These are phyloP conservation scores for Macrophya alboannulata DNA, from an alignment of 2,888 invertebrate genomes.

Conservation along the genomic window DNA sequence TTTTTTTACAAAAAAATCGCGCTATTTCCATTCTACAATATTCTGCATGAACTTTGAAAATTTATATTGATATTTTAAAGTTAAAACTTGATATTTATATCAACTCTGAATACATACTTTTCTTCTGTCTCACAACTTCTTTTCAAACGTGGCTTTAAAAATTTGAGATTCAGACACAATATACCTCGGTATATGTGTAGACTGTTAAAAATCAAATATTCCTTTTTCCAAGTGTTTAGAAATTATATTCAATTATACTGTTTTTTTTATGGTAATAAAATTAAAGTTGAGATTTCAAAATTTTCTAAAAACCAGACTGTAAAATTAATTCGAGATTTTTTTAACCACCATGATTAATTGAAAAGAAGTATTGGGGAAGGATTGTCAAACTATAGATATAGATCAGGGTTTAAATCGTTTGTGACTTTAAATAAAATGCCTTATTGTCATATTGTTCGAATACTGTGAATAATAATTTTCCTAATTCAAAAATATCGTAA, in stretches of 20 bases:
- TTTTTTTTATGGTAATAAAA: background rate
- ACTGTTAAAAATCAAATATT: background rate
- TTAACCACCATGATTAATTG: background rate
- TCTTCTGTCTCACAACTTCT: background rate
- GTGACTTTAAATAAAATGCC: background rate
- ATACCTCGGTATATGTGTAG: slow-evolving; percentile 15
- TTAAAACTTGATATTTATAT: no score
- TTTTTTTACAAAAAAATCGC: background rate
- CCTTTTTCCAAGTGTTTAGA: background rate
- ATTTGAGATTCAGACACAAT: background rate
- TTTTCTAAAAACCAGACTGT: background rate
- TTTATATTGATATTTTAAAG: background rate
- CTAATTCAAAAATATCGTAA: background rate
- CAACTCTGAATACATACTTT: background rate
- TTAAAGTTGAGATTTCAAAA: background rate
- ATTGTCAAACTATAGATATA: background rate
- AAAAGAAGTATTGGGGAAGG: background rate
- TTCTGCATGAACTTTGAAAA: background rate
- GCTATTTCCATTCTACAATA: background rate
- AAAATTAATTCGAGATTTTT: background rate
- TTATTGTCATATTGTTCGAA: slow-evolving; percentile 38
- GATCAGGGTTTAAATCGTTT: background rate
- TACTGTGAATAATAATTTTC: background rate
- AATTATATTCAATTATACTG: background rate
- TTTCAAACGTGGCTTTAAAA: background rate